Evolutionary conservation across 2,888 invertebrate genomes (phyloP).

Genomic region (Leptinotarsa haldemani): DNA sequence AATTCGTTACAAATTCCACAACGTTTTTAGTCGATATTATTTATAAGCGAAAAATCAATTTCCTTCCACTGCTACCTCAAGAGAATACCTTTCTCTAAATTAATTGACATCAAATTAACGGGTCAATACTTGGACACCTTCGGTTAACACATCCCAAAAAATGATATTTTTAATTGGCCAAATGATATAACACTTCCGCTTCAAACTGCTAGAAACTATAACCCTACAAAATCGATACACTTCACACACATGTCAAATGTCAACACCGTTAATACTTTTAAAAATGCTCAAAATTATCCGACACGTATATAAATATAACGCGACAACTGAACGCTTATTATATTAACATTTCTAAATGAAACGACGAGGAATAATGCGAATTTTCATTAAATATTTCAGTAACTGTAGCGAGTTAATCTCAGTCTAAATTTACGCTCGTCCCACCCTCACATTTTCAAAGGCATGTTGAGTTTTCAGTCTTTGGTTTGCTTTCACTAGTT

Average conservation of each 20-base stretch:
- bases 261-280: constrained; percentile 13
- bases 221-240: constrained; percentile 25
- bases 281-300: constrained; percentile 33
- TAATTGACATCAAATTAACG: too few relatives aligned
- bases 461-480: constrained; percentile 48
- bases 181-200: not conserved
- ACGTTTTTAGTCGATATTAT: not conserved
- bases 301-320: constrained; percentile 36
- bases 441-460: constrained; percentile 63
- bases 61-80: too few relatives aligned
- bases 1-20: too few relatives aligned
- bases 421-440: constrained; percentile 64
- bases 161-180: not conserved
- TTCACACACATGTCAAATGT: constrained; percentile 34
- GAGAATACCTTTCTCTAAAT: too few relatives aligned
- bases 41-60: too few relatives aligned
- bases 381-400: constrained; percentile 63
- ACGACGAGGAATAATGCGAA: constrained; percentile 61
- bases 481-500: constrained; percentile 41
- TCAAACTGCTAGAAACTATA: not conserved
- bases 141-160: too few relatives aligned
- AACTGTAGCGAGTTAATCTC: constrained; percentile 62
- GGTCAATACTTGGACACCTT: not conserved
- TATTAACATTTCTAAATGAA: constrained; percentile 55
- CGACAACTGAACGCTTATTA: constrained; percentile 45